Evolutionary conservation across 2,113 vertebrate species (phyloP).

Genomic region (Corythornis cristatus): DNA sequence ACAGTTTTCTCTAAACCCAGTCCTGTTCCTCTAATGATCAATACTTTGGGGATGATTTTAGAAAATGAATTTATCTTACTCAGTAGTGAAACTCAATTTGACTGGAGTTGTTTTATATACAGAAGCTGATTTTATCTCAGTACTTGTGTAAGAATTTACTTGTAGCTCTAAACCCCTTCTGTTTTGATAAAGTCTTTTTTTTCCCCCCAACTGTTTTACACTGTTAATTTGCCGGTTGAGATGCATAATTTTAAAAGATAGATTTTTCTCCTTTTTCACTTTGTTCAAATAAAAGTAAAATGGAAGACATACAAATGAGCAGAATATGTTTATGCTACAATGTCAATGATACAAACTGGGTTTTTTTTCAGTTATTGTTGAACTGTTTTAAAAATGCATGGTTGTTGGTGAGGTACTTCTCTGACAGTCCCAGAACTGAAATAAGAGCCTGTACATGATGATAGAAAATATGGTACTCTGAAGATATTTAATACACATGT

Average conservation of each 20-base stretch:
- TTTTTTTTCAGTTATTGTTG: slow-evolving; percentile 59
- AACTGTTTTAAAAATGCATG: slow-evolving; percentile 54
- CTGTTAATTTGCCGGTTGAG: slow-evolving; percentile 47
- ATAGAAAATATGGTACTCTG: slow-evolving; percentile 14
- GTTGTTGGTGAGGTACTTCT: slow-evolving; percentile 40
- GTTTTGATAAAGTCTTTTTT: slow-evolving; percentile 39
- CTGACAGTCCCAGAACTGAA: slow-evolving; percentile 39
- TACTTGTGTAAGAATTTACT: slow-evolving; percentile 43
- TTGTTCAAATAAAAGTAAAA: slow-evolving; percentile 40
- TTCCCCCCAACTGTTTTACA: background rate
- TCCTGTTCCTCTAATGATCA: slow-evolving; percentile 29
- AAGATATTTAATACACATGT: slow-evolving; percentile 16
- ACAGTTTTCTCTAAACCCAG: slow-evolving; percentile 28
- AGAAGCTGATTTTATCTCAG: slow-evolving; percentile 36
- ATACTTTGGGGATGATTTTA: slow-evolving; percentile 33
- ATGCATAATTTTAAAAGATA: background rate
- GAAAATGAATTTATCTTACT: slow-evolving; percentile 31
- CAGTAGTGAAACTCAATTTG: slow-evolving; percentile 2
- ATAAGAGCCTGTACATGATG: background rate
- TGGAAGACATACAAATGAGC: slow-evolving; percentile 48
- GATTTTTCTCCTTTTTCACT: background rate
- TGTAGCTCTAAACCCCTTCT: slow-evolving; percentile 48
- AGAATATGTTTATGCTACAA: slow-evolving; percentile 53
- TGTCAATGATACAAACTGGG: slow-evolving; percentile 57
- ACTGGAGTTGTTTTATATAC: slow-evolving; percentile 45